Percentiles rank a stretch among this genome's conserved stretches.
These are phyloP conservation scores for Gymnoscopelus braueri DNA, from an alignment of 2,797 vertebrate species.

Conservation along the genomic window DNA sequence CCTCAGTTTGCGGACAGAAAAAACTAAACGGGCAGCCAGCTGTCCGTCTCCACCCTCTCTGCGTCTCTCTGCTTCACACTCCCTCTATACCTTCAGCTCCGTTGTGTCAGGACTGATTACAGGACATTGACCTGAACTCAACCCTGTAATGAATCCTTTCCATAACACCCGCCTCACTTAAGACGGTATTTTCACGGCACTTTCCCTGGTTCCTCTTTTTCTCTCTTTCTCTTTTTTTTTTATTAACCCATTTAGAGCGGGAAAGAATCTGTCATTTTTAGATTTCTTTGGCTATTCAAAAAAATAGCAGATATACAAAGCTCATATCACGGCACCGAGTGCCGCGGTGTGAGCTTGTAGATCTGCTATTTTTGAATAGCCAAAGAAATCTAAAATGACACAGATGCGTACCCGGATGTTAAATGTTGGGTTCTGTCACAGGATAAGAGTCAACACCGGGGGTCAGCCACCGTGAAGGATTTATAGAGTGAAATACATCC, in stretches of 20 bases:
- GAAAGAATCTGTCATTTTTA: too few species aligned
- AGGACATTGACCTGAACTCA: conserved; percentile 68
- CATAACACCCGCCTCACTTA: conserved; percentile 77
- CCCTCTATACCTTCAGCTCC: conserved; percentile 33
- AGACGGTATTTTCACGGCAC: conserved; percentile 71
- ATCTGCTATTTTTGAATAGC: too few species aligned
- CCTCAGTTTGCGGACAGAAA: conserved; percentile 31
- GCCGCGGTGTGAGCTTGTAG: too few species aligned
- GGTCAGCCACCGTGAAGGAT: conserved; percentile 35
- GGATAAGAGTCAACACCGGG: conserved; percentile 45
- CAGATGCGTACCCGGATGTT: conserved; percentile 16
- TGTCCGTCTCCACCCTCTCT: conserved; percentile 46
- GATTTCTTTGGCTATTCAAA: too few species aligned
- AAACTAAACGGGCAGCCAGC: conserved; percentile 42
- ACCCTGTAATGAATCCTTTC: conserved; percentile 74
- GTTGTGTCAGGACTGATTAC: conserved; percentile 50
- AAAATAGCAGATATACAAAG: too few species aligned
- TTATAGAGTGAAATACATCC: conserved; percentile 34
- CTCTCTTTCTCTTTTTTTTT: conserved; percentile 30
- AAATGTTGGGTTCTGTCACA: conserved; percentile 60
- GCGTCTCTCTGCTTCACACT: not conserved
- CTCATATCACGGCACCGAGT: too few species aligned
- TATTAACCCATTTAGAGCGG: conserved; percentile 19
- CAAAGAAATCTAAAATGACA: too few species aligned
- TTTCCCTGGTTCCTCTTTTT: conserved; percentile 59